Evolutionary conservation across 37 sponge, comb jelly and placozoan genomes (phyloP).

Genomic region (Chondrosia reniformis): DNA sequence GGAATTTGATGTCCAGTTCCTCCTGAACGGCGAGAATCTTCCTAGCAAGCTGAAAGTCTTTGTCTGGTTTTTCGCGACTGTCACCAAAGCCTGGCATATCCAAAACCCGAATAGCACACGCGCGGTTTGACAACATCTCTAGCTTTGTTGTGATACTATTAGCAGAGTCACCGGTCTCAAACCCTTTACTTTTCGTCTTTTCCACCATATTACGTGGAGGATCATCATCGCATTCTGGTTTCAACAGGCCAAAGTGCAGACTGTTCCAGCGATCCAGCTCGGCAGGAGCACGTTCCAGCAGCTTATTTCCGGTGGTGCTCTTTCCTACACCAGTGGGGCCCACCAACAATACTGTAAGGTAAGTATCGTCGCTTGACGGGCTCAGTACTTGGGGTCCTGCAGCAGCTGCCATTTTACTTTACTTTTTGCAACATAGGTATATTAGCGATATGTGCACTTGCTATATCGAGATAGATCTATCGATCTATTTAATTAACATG

Average conservation of each 20-base stretch:
- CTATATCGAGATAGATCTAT: no score
- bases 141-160: neutral
- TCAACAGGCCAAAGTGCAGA: neutral
- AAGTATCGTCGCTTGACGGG: neutral
- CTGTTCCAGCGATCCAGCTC: neutral
- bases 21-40: slow-evolving; percentile 24
- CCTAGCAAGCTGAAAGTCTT: slow-evolving; percentile 17
- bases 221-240: neutral
- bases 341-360: slow-evolving; percentile 17
- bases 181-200: neutral
- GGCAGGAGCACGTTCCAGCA: neutral
- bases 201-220: neutral
- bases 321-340: slow-evolving; percentile 42
- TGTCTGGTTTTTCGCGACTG: neutral
- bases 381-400: no score
- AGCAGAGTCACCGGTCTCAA: neutral
- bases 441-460: no score
- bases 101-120: neutral
- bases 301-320: slow-evolving; percentile 38
- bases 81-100: slow-evolving; percentile 34
- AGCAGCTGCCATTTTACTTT: no score
- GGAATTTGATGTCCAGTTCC: neutral
- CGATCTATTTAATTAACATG: no score
- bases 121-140: slow-evolving; percentile 4
- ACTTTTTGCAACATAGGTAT: no score